phyloP scores from a whole-genome alignment of 2,113 vertebrate species.

The Hepsetus odoe region DNA sequence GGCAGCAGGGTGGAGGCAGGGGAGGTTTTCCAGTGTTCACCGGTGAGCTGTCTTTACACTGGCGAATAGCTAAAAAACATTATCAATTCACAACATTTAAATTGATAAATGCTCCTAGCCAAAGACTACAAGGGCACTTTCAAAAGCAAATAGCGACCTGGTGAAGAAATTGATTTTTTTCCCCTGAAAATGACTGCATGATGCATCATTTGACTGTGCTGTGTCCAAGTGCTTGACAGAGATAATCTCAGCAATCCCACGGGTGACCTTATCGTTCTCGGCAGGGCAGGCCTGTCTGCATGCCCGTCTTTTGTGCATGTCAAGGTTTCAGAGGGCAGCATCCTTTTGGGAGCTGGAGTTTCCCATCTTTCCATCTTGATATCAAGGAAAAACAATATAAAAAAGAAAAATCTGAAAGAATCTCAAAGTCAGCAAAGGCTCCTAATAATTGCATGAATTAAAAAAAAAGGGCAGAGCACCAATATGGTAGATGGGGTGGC shows the following conservation, averaged over 20 bases:
- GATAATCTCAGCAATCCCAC: conserved; percentile 92
- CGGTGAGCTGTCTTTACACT: conserved; percentile 23
- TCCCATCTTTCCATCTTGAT: conserved; percentile 85
- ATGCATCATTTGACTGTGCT: conserved; percentile 93
- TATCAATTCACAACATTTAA: conserved; percentile 95
- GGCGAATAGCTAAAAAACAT: conserved; percentile 74
- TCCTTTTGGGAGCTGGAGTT: conserved; percentile 83
- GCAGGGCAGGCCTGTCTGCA: conserved; percentile 85
- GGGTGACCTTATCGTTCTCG: conserved; percentile 91
- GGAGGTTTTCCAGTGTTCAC: conserved; percentile 22
- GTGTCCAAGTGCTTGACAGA: conserved; percentile 95
- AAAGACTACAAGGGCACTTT: conserved; percentile 94
- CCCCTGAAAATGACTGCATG: conserved; percentile 89
- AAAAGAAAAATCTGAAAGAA: conserved; percentile 38
- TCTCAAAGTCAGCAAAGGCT: conserved; percentile 70
- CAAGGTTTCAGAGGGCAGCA: conserved; percentile 84
- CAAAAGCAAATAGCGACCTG: conserved; percentile 93
- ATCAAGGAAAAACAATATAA: conserved; percentile 68
- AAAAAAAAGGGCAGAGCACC: conserved; percentile 63
- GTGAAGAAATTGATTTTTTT: conserved; percentile 88
- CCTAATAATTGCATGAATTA: conserved; percentile 78
- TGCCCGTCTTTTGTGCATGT: conserved; percentile 85
- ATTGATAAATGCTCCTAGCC: conserved; percentile 90
- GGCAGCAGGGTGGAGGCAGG: not conserved
- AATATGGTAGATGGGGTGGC: conserved; percentile 58